A percentile compares a stretch with the other conserved stretches of the same genome.
Evolutionary conservation across 2,797 vertebrate genomes (phyloP).

Genomic region (Malacoraja senta): DNA sequence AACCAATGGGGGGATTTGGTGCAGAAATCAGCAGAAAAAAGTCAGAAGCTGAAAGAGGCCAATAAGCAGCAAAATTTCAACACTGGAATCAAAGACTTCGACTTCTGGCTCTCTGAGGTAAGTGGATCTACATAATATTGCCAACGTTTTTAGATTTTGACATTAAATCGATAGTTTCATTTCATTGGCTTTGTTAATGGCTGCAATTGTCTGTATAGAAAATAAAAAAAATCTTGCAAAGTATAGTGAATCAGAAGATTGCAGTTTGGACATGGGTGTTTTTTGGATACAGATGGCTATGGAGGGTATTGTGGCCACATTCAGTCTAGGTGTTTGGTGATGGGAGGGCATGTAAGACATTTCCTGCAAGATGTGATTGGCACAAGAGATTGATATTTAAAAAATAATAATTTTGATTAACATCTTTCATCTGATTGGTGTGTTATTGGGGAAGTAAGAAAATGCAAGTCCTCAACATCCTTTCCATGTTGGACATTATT

Average conservation of each 20-base stretch:
- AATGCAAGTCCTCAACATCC: too few relatives aligned
- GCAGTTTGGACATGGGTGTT: too few relatives aligned
- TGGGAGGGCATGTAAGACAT: too few relatives aligned
- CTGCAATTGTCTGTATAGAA: neutral
- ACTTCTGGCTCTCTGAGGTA: constrained; percentile 98
- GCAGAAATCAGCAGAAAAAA: constrained; percentile 95
- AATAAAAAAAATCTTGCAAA: neutral
- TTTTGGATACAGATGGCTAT: neutral
- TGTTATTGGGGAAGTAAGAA: too few relatives aligned
- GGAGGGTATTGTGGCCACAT: too few relatives aligned
- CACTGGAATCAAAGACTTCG: constrained; percentile 97
- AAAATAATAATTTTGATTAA: too few relatives aligned
- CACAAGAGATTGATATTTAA: too few relatives aligned
- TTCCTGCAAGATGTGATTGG: too few relatives aligned
- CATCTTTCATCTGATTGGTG: too few relatives aligned
- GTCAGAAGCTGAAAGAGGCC: constrained; percentile 95
- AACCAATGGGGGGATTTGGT: constrained; percentile 98
- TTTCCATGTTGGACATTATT: too few relatives aligned
- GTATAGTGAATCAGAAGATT: neutral
- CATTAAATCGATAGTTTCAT: neutral
- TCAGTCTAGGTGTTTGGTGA: too few relatives aligned
- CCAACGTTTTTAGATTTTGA: neutral
- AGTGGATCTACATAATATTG: neutral
- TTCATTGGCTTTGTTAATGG: neutral
- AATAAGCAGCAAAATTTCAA: constrained; percentile 99